phyloP scores from a whole-genome alignment of 2,888 invertebrate genomes.

The Hipparchia sbordonii region DNA sequence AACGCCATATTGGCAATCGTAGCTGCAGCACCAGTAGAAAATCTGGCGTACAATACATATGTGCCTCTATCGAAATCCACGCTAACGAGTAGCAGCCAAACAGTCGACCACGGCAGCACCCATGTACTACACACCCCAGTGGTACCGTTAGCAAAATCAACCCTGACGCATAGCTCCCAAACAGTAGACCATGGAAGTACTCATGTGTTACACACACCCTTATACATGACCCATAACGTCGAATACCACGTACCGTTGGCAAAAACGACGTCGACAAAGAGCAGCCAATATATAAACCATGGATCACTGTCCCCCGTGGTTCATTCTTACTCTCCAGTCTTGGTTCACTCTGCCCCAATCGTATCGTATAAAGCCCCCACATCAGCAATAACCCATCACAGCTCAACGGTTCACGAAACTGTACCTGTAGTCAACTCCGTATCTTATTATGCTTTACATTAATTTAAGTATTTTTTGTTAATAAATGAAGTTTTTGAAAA shows the following conservation, averaged over 20 bases:
- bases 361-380: slow-evolving; percentile 58
- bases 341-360: slow-evolving; percentile 46
- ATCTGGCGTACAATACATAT: slow-evolving; percentile 51
- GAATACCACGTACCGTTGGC: slow-evolving; percentile 49
- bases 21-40: slow-evolving; percentile 55
- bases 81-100: slow-evolving; percentile 55
- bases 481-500: slow-evolving; percentile 21
- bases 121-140: slow-evolving; percentile 50
- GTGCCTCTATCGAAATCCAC: slow-evolving; percentile 57
- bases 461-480: slow-evolving; percentile 42
- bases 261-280: slow-evolving; percentile 57
- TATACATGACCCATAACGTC: slow-evolving; percentile 50
- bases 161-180: slow-evolving; percentile 52
- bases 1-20: slow-evolving; percentile 55
- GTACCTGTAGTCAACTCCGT: slow-evolving; percentile 58
- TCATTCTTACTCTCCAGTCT: slow-evolving; percentile 45
- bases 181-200: slow-evolving; percentile 48
- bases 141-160: slow-evolving; percentile 50
- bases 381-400: slow-evolving; percentile 76
- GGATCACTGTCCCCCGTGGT: slow-evolving; percentile 49
- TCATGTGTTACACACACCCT: slow-evolving; percentile 46
- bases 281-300: slow-evolving; percentile 66
- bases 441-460: slow-evolving; percentile 55
- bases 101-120: slow-evolving; percentile 60
- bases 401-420: slow-evolving; percentile 69